phyloP scores from a whole-genome alignment of 2,797 vertebrate genomes.

The Hozukius guyotensis region DNA sequence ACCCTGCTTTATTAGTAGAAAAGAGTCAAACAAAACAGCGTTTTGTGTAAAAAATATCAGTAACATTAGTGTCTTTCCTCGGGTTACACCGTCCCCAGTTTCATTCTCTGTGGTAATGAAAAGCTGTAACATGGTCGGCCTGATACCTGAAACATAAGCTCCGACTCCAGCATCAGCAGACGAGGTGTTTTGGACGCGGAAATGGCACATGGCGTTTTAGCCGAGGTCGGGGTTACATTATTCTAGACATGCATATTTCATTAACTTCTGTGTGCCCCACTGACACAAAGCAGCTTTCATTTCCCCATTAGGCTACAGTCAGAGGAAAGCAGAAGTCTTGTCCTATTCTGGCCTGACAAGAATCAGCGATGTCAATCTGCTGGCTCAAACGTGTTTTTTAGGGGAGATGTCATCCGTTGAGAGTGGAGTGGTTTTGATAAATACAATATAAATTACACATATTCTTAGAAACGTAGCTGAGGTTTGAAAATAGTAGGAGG shows the following conservation, averaged over 20 bases:
- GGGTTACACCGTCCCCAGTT: slow-evolving; percentile 9
- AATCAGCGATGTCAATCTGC: slow-evolving; percentile 10
- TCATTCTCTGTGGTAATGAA: slow-evolving; percentile 26
- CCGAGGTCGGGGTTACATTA: slow-evolving; percentile 52
- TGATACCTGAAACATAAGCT: slow-evolving; percentile 40
- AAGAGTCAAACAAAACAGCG: background rate
- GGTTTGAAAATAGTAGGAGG: background rate
- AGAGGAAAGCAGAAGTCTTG: slow-evolving; percentile 55
- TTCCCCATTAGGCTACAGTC: slow-evolving; percentile 61
- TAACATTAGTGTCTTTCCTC: slow-evolving; percentile 5
- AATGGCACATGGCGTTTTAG: slow-evolving; percentile 40
- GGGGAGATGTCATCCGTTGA: background rate
- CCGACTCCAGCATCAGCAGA: slow-evolving; percentile 19
- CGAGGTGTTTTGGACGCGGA: slow-evolving; percentile 45
- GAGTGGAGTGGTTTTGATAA: background rate
- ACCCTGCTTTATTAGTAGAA: background rate
- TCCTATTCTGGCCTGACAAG: slow-evolving; percentile 31
- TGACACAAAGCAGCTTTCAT: slow-evolving; percentile 74
- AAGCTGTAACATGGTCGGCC: slow-evolving; percentile 27
- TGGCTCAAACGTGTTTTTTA: background rate
- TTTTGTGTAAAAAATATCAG: slow-evolving; percentile 10
- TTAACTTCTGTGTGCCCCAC: slow-evolving; percentile 60
- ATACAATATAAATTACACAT: background rate
- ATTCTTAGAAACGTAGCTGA: background rate
- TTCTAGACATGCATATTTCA: slow-evolving; percentile 68